A percentile compares a stretch with the other conserved stretches of the same genome.
These are phyloP conservation scores for Mongoloraphidia duomilia DNA, from an alignment of 2,888 invertebrate genomes.

Conservation along the genomic window DNA sequence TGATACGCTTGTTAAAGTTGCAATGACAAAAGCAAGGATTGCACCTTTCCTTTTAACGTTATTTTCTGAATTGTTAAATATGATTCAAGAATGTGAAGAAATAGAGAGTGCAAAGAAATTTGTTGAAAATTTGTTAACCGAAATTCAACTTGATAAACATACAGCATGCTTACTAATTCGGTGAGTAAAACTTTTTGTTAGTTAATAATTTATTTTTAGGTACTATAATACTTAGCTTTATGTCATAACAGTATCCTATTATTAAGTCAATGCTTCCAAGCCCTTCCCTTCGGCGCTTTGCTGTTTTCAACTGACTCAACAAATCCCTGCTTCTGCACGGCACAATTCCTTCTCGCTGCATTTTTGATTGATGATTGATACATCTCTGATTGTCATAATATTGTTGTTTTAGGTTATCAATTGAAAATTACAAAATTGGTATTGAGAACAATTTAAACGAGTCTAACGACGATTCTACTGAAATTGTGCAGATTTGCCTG, in stretches of 20 bases:
- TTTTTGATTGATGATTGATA: no score
- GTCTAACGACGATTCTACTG: constrained; percentile 13
- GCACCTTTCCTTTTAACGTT: constrained; percentile 42
- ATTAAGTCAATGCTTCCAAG: no score
- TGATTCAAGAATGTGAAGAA: constrained; percentile 35
- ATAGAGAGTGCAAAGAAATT: constrained; percentile 35
- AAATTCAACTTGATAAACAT: constrained; percentile 40
- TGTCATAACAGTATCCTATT: no score
- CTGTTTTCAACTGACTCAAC: no score
- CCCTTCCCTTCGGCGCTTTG: no score
- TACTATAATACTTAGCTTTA: no score
- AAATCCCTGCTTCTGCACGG: no score
- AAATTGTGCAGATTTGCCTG: neutral
- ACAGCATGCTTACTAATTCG: constrained; percentile 40
- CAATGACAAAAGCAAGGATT: constrained; percentile 38
- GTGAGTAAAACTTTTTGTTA: constrained; percentile 29
- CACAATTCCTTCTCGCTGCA: no score
- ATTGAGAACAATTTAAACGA: constrained; percentile 6
- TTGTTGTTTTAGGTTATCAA: neutral
- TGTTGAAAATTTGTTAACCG: constrained; percentile 40
- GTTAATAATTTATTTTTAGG: constrained; percentile 2
- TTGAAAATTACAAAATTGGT: neutral
- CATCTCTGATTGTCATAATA: no score
- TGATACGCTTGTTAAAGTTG: constrained; percentile 35
- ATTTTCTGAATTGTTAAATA: constrained; percentile 34